Evolutionary conservation across 53 echinoderm and acorn worm genomes (phyloP), one percentile per base, ranked within the genome.

Genomic region (Crossaster papposus): DNA sequence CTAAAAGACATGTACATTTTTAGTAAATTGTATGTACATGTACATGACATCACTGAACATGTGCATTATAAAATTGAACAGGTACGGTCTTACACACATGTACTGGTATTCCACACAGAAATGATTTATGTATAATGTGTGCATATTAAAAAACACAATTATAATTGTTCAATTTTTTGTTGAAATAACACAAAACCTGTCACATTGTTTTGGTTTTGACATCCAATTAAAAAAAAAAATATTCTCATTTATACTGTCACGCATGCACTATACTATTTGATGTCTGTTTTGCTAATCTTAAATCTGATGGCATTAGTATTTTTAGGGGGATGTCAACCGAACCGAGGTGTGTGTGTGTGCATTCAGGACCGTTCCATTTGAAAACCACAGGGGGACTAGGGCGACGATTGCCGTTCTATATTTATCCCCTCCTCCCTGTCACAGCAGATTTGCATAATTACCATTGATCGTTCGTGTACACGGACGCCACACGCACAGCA

Each of bases 341-440:
- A 74, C 17, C 28, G 68, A 28, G 50, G 20, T 65, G 83, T 32
- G 85, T 52, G 64, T 73, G 28, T n/a, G n/a, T n/a, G n/a, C 72
- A 72, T 72, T 44, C 72, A 30, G 74, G 85, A 54, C 14, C 85
- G 73, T 85, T 85, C 85, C 73, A 85, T 72, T 85, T 51, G 0
- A 78, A 85, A 44, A 30, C 72, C 85, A 51, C 85, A 85, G 30
- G 72, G 73, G 85, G 30, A n/a, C n/a, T 20, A 22, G 70, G 17
- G 34, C 36, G 44, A 50, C 31, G 24, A 30, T 34, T 28, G 22
- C 53, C 71, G 9, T 30, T 72, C 85, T 85, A 85, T 85, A 55
- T 85, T 72, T 85, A 85, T 12, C 85, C 84, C 30, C n/a, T n/a
- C n/a, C n/a, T n/a, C n/a, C 20, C 32, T 32, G 54, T 58, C 58